Conservation (phyloP, 2,888 invertebrate species). For the Adineta ricciae region DNA sequence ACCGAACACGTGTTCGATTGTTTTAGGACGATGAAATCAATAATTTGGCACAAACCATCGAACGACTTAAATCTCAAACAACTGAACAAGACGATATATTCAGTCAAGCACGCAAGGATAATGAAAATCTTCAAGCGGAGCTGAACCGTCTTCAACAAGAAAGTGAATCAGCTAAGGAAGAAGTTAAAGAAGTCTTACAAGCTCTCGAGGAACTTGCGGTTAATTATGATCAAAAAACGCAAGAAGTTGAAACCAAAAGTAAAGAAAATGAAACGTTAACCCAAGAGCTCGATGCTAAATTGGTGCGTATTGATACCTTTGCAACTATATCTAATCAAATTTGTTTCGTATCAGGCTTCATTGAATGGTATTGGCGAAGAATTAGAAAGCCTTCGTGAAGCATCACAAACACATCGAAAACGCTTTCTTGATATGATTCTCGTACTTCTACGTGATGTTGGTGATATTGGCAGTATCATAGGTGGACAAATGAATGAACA, state of each 20-base stretch:
- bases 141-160: slow-evolving; percentile 66
- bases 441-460: slow-evolving; percentile 80
- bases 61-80: slow-evolving; percentile 69
- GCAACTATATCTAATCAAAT: too few relatives aligned
- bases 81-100: slow-evolving; percentile 76
- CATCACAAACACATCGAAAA: slow-evolving; percentile 82
- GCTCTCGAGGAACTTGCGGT: slow-evolving; percentile 96
- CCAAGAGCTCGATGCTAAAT: slow-evolving; percentile 78
- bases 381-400: slow-evolving; percentile 79
- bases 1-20: background rate
- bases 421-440: slow-evolving; percentile 86
- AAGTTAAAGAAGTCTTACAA: slow-evolving; percentile 85
- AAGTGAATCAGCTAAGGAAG: slow-evolving; percentile 82
- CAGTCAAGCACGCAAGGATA: slow-evolving; percentile 68
- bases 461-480: slow-evolving; percentile 81
- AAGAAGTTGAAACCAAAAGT: slow-evolving; percentile 88
- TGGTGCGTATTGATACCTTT: slow-evolving; percentile 44
- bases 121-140: slow-evolving; percentile 82
- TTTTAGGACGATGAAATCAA: slow-evolving; percentile 85
- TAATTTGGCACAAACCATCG: slow-evolving; percentile 87
- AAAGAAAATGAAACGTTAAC: slow-evolving; percentile 84
- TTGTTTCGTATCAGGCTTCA: background rate
- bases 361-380: slow-evolving; percentile 64
- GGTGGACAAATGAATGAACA: slow-evolving; percentile 51
- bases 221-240: slow-evolving; percentile 97